Conservation (phyloP, 1,140 invertebrate species). For the Helicoverpa zea region DNA sequence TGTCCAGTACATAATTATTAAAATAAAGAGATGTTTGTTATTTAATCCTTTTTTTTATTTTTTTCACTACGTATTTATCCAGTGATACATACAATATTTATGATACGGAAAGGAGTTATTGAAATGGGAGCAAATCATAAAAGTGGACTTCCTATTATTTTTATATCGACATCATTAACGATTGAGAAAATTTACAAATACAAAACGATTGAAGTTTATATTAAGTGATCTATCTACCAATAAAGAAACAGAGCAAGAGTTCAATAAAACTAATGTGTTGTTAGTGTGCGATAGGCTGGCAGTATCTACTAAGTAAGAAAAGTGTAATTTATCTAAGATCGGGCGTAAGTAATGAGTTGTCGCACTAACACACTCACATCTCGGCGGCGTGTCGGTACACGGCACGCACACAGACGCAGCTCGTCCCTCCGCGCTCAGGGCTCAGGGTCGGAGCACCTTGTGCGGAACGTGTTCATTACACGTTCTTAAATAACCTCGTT, state of each 20-base stretch:
- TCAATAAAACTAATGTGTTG: constrained; percentile 50
- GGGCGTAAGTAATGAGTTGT: constrained; percentile 70
- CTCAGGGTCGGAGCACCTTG: constrained; percentile 18
- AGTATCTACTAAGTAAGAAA: constrained; percentile 50
- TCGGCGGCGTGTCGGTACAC: not conserved
- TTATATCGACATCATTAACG: not conserved
- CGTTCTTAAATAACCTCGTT: too few species aligned
- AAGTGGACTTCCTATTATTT: not conserved
- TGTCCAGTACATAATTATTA: constrained; percentile 84
- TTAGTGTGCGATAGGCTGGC: constrained; percentile 39
- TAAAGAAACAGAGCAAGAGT: constrained; percentile 28
- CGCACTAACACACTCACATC: constrained; percentile 38
- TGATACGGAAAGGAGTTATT: too few species aligned
- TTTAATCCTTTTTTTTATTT: constrained; percentile 71
- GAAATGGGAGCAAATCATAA: too few species aligned
- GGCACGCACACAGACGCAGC: constrained; percentile 23
- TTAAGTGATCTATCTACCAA: constrained; percentile 17
- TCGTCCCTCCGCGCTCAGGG: constrained; percentile 17
- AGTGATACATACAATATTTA: too few species aligned
- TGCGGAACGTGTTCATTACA: constrained; percentile 10
- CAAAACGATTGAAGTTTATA: not conserved
- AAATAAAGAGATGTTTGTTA: constrained; percentile 86
- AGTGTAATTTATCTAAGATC: constrained; percentile 68
- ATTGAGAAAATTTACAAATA: not conserved
- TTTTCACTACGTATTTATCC: constrained; percentile 1